Conservation (phyloP, 2,888 invertebrate genomes). For the Julus scandinavius region DNA sequence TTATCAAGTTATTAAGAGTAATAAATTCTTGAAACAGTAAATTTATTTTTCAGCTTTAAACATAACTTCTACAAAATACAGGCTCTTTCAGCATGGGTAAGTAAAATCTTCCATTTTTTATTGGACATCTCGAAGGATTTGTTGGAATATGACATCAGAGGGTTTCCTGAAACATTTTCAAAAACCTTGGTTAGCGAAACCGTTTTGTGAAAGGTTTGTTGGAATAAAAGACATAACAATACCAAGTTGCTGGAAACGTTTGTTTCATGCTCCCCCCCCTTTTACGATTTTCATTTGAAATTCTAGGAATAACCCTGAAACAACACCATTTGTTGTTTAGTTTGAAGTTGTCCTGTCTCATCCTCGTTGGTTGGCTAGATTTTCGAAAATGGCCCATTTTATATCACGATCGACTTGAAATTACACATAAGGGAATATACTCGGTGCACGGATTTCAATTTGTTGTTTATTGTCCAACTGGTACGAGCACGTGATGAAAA, state of each 20-base stretch:
- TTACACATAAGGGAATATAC: not conserved
- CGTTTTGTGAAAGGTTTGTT: not conserved
- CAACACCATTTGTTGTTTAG: not conserved
- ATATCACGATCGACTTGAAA: not conserved
- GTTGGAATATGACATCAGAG: too few species aligned
- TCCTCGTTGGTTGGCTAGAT: too few species aligned
- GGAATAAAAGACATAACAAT: not conserved
- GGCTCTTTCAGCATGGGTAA: not conserved
- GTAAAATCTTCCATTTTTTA: not conserved
- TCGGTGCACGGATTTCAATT: not conserved
- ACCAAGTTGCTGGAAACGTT: not conserved
- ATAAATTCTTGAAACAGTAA: not conserved
- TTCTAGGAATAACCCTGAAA: not conserved
- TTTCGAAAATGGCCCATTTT: not conserved
- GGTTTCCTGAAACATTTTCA: too few species aligned
- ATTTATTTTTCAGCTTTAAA: not conserved
- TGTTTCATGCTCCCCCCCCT: not conserved
- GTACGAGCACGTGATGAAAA: too few species aligned
- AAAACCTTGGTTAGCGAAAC: not conserved
- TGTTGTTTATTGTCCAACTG: not conserved
- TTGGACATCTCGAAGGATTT: too few species aligned
- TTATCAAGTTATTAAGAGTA: not conserved
- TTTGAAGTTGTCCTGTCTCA: not conserved
- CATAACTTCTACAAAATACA: too few species aligned
- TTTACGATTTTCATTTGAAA: constrained; percentile 9